These are phyloP conservation scores for Drosophila peninsularis DNA, from an alignment of 2,888 invertebrate genomes.

Conservation along the genomic window DNA sequence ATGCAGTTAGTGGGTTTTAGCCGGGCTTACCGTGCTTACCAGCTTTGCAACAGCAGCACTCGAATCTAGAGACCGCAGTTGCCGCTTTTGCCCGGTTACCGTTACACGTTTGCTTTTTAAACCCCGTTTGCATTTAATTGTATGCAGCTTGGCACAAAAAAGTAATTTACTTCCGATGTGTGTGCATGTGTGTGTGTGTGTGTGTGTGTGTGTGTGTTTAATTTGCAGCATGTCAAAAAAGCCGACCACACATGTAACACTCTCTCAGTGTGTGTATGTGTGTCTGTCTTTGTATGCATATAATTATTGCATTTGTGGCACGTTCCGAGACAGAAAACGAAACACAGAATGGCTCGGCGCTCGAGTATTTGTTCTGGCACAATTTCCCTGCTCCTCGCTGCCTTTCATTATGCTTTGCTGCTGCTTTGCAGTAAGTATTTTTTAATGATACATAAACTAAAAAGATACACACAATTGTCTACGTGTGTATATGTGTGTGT, in stretches of 20 bases:
- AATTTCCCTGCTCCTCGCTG: constrained; percentile 57
- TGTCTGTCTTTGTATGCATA: constrained; percentile 70
- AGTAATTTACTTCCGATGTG: constrained; percentile 70
- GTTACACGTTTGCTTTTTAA: constrained; percentile 72
- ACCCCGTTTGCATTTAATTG: constrained; percentile 78
- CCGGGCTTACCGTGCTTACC: constrained; percentile 62
- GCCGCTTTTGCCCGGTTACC: constrained; percentile 46
- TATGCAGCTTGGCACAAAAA: constrained; percentile 71
- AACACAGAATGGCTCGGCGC: constrained; percentile 29
- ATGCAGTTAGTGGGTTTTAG: constrained; percentile 64
- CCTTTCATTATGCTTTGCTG: constrained; percentile 57
- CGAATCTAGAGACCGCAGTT: constrained; percentile 38
- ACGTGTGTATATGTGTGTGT: constrained; percentile 7
- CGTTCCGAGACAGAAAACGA: constrained; percentile 63
- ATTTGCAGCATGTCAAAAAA: constrained; percentile 81
- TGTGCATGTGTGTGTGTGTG: constrained; percentile 6
- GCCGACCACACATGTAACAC: constrained; percentile 27
- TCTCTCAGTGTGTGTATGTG: constrained; percentile 36
- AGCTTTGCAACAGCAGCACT: constrained; percentile 44
- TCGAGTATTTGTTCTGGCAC: constrained; percentile 70
- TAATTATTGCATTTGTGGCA: constrained; percentile 80
- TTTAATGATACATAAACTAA: constrained; percentile 80
- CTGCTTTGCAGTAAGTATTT: constrained; percentile 66
- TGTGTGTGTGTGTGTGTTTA: constrained; percentile 61
- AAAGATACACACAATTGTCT: constrained; percentile 67